Evolutionary conservation across 2,113 vertebrate genomes (phyloP), one percentile per base, ranked within the genome.

Genomic region (Oenanthe oenanthe): DNA sequence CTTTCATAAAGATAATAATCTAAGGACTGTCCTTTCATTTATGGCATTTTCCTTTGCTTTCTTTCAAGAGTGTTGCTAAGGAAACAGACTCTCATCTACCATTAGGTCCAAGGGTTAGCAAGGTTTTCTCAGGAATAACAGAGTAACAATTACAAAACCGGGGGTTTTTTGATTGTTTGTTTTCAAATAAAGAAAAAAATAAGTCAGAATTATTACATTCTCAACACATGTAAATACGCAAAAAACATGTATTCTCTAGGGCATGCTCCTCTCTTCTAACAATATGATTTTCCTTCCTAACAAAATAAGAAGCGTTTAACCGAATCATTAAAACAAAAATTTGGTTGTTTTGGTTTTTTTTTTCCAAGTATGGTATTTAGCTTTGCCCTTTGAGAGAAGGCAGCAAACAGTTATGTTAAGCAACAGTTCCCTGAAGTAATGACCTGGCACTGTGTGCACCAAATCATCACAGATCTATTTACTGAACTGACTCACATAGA

Each of bases 31-130:
- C 92, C 67, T 62, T 79, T 62, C 50, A 87, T 82, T 81, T 67
- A 65, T 19, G 71, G 53, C 48, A 42, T 77, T 84, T 79, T 77
- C 68, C 72, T 88, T 67, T 86, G 68, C 56, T 86, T 95, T 62
- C 86, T 81, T 85, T 72, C 80, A 89, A 82, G 89, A 92, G 77
- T 50, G 89, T 92, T 95, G 93, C 95, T 95, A 95, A 87, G 94
- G 93, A 89, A 96, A 96, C 92, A 78, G 57, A 77, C 45, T 50
- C 57, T 76, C 77, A 91, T 19, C 77, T 75, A 72, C 70, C 42
- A 32, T 48, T 48, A 87, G n/a, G 72, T 81, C 73, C 73, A 92
- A 57, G 50, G 79, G 80, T 72, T 82, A 78, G 72, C 68, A 84
- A 84, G 43, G 83, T 32, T 95, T 86, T 70, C 71, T 89, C 61